Percentiles rank a stretch among this genome's conserved stretches.
Evolutionary conservation across 2,888 invertebrate genomes (phyloP).

Genomic region (Microctonus brassicae): DNA sequence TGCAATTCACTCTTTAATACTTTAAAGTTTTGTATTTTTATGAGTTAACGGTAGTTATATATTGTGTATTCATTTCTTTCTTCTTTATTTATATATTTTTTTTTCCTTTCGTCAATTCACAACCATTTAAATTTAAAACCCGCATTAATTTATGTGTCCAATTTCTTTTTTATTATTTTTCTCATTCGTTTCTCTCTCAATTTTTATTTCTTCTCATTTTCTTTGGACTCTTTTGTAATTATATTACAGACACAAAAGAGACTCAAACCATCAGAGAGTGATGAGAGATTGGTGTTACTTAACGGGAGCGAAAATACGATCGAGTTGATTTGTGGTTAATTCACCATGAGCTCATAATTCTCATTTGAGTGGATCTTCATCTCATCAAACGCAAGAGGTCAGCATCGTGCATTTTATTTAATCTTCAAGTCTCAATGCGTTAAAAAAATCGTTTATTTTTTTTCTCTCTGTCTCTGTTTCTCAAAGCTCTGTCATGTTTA

Average conservation of each 20-base stretch:
- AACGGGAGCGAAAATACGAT: conserved; percentile 12
- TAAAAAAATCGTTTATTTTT: neutral
- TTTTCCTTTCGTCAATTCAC: neutral
- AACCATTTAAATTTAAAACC: conserved; percentile 3
- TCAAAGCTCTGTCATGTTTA: neutral
- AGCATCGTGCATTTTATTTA: conserved; percentile 7
- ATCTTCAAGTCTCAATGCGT: neutral
- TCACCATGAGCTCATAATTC: conserved; percentile 38
- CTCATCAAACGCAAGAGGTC: conserved; percentile 35
- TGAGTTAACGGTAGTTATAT: neutral
- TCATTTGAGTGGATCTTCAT: conserved; percentile 33
- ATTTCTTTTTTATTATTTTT: neutral
- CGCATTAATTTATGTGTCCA: neutral
- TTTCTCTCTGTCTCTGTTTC: no score
- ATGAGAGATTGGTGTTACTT: neutral
- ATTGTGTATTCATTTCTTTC: no score
- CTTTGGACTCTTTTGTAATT: conserved; percentile 3
- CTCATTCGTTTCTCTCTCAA: conserved; percentile 22
- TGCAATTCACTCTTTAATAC: neutral
- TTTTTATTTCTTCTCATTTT: conserved; percentile 31
- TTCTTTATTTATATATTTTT: no score
- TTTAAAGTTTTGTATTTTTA: neutral
- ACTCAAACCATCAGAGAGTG: conserved; percentile 10
- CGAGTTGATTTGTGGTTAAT: conserved; percentile 30
- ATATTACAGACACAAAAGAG: conserved; percentile 10